Base-by-base conservation (phyloP, 2,797 vertebrate genomes). In the Schizothorax lantsangensis region DNA sequence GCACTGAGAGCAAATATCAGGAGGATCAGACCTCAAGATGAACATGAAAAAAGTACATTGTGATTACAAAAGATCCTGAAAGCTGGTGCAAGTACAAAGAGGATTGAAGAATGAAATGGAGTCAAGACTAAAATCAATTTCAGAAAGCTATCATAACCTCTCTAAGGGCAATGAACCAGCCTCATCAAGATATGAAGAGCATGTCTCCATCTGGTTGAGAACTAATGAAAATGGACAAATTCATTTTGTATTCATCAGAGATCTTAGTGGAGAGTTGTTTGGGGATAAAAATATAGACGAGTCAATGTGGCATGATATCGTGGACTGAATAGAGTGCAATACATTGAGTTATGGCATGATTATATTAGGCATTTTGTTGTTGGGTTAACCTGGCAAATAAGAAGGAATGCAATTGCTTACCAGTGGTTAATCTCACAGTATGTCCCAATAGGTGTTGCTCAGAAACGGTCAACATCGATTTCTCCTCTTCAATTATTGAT, bases 401-500 rank as follows among this genome's bases (percentile, higher is more conserved):
- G 11, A 75, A 66, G 17, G 40, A 77, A 87, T 57, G 10, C 6
- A 77, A 62, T 45, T 49, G 77, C 88, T 5, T 89, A 90, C 89
- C 84, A 81, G 69, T 7, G 4, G 30, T 81, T 38, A 86, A 83
- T 68, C 54, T 38, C 23, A 54, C 72, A 74, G 64, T 86, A 21
- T 6, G 17, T 69, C 68, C 74, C 79, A 86, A 80, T 72, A 84
- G 69, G 52, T 73, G 84, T 81, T 85, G 84, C 84, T 85, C 84
- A 85, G 74, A 57, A 78, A 79, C 36, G 54, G 84, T 64, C 77
- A 40, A 11, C 74, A 86, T 81, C 19, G 66, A 75, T 79, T 84
- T 80, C 81, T 86, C 81, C 86, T 79, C 40, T 71, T 80, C 78
- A 83, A n/a, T 84, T 86, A 86, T 88, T 73, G 72, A 89, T 89